Percentiles rank a stretch among this genome's conserved stretches.
Evolutionary conservation across 35 echinoderm and acorn worm species (phyloP).

Genomic region (Anneissia japonica): DNA sequence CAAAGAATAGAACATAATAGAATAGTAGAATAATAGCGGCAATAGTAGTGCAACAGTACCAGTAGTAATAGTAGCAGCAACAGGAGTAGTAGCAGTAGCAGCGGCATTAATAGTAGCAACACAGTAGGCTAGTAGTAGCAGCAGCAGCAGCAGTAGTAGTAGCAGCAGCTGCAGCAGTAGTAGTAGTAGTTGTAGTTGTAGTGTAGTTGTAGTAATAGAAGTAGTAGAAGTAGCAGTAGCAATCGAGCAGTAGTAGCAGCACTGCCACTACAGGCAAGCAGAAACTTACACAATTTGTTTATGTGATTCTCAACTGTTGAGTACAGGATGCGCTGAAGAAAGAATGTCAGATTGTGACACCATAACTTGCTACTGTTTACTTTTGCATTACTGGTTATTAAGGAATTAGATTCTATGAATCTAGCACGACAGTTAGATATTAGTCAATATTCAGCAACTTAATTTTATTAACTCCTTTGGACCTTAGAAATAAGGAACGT

Average conservation of each 20-base stretch:
- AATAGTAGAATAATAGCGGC: not conserved
- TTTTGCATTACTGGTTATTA: not conserved
- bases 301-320: too few relatives aligned
- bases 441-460: not conserved
- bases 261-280: too few relatives aligned
- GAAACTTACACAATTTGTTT: too few relatives aligned
- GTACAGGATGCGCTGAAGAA: not conserved
- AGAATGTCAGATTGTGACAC: not conserved
- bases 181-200: not conserved
- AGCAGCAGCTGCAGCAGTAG: not conserved
- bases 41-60: not conserved
- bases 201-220: too few relatives aligned
- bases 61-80: not conserved
- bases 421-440: not conserved
- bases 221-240: too few relatives aligned
- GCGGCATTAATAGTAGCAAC: not conserved
- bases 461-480: not conserved
- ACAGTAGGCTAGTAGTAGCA: not conserved
- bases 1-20: not conserved
- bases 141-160: not conserved
- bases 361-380: not conserved
- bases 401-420: not conserved
- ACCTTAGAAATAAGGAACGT: not conserved
- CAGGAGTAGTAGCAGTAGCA: not conserved
- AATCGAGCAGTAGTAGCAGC: too few relatives aligned